phyloP scores from a whole-genome alignment of 2,797 vertebrate species.

The Balearica regulorum region DNA sequence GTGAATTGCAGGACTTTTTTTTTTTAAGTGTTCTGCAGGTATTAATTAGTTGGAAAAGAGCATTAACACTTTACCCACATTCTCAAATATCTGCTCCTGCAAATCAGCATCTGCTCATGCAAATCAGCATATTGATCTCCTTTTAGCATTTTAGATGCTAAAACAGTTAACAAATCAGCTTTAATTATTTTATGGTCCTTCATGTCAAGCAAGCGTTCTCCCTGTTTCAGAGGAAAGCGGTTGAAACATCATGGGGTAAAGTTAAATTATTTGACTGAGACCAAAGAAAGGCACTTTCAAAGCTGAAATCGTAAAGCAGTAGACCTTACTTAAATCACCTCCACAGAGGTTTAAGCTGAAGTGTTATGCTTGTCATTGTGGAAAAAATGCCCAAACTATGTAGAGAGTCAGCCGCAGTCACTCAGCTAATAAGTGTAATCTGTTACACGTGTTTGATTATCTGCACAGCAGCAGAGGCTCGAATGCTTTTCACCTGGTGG shows the following conservation, averaged over 20 bases:
- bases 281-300: constrained; percentile 8
- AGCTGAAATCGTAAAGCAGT: constrained; percentile 22
- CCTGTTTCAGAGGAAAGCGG: not conserved
- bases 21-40: not conserved
- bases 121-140: not conserved
- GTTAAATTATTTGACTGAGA: not conserved
- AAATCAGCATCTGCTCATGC: not conserved
- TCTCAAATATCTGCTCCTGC: not conserved
- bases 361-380: constrained; percentile 2
- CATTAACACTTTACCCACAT: not conserved
- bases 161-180: not conserved
- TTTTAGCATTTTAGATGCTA: not conserved
- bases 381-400: not conserved
- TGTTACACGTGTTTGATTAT: not conserved
- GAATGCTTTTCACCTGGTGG: not conserved
- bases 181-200: not conserved
- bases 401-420: not conserved
- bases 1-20: not conserved
- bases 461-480: not conserved
- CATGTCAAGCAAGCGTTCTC: not conserved
- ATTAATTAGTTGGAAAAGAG: not conserved
- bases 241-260: constrained; percentile 30
- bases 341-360: constrained; percentile 13
- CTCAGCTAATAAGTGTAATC: constrained; percentile 46
- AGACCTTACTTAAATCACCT: constrained; percentile 34